A percentile compares a stretch with the other conserved stretches of the same genome.
phyloP scores from a whole-genome alignment of 2,113 vertebrate species.

The Nothoprocta pentlandii region DNA sequence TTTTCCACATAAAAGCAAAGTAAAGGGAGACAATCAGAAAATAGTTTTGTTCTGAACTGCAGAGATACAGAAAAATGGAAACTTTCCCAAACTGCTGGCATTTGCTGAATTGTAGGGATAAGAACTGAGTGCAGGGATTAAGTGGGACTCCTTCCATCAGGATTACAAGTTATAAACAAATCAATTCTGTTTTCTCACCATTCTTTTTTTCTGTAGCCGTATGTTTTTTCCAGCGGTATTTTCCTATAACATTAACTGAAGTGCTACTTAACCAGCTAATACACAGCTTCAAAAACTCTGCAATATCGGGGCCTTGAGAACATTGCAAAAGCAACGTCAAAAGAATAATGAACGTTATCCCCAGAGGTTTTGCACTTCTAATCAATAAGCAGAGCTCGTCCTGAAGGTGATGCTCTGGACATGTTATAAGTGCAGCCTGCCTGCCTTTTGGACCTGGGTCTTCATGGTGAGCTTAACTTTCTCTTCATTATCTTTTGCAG shows the following conservation, averaged over 20 bases:
- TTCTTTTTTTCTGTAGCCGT: neutral
- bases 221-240: neutral
- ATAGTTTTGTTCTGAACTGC: fast-evolving
- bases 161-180: neutral
- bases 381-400: neutral
- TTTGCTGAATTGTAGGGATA: neutral
- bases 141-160: neutral
- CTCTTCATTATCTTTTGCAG: fast-evolving
- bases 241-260: neutral
- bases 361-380: neutral
- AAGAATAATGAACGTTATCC: neutral
- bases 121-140: neutral
- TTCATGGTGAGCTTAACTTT: neutral
- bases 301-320: fast-evolving
- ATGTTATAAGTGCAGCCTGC: neutral
- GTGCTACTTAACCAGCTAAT: neutral
- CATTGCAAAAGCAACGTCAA: fast-evolving
- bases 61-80: neutral
- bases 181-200: fast-evolving
- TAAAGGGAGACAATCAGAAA: neutral
- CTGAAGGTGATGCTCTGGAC: neutral
- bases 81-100: neutral
- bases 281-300: neutral
- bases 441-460: neutral
- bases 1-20: neutral